These are phyloP conservation scores for Peromyscus nudipes DNA, from an alignment of 2,797 vertebrate species.

Conservation along the genomic window DNA sequence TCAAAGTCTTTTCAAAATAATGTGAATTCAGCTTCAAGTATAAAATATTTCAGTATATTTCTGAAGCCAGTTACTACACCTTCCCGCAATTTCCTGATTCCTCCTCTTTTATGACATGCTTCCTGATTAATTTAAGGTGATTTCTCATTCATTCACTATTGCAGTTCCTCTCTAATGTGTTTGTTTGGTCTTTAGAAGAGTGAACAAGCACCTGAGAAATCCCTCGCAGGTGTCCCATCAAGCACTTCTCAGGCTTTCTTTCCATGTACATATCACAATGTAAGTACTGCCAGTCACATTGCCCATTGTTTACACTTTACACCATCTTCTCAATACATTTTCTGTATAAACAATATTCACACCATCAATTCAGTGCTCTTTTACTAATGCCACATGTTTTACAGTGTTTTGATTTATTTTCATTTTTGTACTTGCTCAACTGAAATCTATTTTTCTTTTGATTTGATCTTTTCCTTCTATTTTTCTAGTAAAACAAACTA, in stretches of 20 bases:
- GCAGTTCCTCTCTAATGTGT: neutral
- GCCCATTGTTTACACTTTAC: fast-evolving
- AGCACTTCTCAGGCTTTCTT: neutral
- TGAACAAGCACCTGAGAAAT: too few relatives aligned
- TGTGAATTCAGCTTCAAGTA: neutral
- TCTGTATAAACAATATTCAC: neutral
- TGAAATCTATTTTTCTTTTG: neutral
- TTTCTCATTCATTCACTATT: neutral
- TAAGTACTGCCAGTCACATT: neutral
- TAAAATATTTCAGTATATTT: neutral
- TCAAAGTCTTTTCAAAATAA: neutral
- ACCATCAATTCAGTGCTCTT: neutral
- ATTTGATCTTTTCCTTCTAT: neutral
- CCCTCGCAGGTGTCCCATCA: fast-evolving
- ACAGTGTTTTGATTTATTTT: neutral
- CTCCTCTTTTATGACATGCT: neutral
- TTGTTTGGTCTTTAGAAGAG: neutral
- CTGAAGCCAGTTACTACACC: neutral
- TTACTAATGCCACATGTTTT: neutral
- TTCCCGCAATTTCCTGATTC: neutral
- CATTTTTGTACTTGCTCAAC: neutral
- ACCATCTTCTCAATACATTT: neutral
- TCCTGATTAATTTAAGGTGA: neutral
- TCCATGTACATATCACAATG: neutral
- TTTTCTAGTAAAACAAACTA: neutral